Percentiles rank a stretch among this genome's conserved stretches.
These are phyloP conservation scores for Drosophila nigricruria DNA, from an alignment of 2,888 invertebrate genomes.

Conservation along the genomic window DNA sequence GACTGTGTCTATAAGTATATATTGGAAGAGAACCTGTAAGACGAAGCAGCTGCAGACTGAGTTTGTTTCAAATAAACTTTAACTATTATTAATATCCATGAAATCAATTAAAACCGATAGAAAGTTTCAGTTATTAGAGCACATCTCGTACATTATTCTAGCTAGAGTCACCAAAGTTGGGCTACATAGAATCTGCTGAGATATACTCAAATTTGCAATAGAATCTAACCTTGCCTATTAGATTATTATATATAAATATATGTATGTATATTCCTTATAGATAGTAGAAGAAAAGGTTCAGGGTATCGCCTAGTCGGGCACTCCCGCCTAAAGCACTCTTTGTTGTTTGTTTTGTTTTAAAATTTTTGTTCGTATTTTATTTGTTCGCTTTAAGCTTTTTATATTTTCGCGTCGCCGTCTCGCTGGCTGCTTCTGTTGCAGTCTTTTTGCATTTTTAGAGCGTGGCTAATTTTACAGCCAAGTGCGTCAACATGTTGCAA, in stretches of 20 bases:
- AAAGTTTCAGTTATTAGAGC: not conserved
- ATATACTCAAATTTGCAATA: too few species aligned
- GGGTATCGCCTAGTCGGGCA: not conserved
- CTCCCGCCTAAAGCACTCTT: not conserved
- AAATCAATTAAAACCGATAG: not conserved
- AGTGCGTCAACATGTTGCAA: slow-evolving; percentile 45
- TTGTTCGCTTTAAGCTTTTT: slow-evolving; percentile 12
- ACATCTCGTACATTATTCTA: not conserved
- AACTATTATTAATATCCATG: too few species aligned
- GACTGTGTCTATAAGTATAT: not conserved
- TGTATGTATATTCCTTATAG: too few species aligned
- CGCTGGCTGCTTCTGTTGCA: slow-evolving; percentile 54
- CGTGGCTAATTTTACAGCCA: slow-evolving; percentile 66
- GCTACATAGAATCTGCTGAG: too few species aligned
- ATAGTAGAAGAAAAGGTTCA: not conserved
- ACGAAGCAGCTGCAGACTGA: not conserved
- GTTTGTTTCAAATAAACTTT: not conserved
- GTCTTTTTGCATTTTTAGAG: slow-evolving; percentile 62
- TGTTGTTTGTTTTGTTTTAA: slow-evolving; percentile 16
- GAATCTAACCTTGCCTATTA: too few species aligned
- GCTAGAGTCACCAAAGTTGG: too few species aligned
- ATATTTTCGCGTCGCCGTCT: slow-evolving; percentile 52
- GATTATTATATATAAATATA: too few species aligned
- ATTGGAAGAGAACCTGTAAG: not conserved
- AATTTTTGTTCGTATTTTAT: slow-evolving; percentile 13